These are phyloP conservation scores for Argyresthia albistria DNA, from an alignment of 2,888 invertebrate genomes.

Conservation along the genomic window DNA sequence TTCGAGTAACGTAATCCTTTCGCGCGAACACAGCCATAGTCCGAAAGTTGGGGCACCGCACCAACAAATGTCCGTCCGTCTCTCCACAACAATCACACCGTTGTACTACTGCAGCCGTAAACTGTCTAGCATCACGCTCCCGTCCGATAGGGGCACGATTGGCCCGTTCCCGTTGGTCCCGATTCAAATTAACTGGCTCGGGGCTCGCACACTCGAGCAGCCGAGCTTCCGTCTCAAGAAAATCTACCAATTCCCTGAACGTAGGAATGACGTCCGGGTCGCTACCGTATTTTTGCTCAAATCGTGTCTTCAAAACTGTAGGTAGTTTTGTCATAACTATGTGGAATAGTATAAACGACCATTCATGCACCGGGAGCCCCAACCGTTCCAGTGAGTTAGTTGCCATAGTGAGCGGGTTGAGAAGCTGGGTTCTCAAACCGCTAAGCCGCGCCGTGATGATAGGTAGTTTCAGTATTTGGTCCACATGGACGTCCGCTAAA, in stretches of 20 bases:
- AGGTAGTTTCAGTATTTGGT: not conserved
- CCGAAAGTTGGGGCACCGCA: not conserved
- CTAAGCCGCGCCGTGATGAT: not conserved
- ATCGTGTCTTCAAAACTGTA: conserved; percentile 1
- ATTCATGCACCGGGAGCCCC: not conserved
- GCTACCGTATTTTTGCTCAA: not conserved
- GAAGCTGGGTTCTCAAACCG: not conserved
- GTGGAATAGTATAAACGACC: too few species aligned
- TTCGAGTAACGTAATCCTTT: not conserved
- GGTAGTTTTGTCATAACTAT: too few species aligned
- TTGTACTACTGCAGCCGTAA: too few species aligned
- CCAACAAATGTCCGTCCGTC: not conserved
- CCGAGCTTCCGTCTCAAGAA: not conserved
- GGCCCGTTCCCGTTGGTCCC: not conserved
- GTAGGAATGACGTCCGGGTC: not conserved
- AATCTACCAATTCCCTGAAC: not conserved
- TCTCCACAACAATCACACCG: not conserved
- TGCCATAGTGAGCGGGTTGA: not conserved
- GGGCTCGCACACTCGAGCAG: not conserved
- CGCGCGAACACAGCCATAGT: not conserved
- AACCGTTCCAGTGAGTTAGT: not conserved
- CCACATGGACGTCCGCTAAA: conserved; percentile 5
- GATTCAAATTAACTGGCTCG: not conserved
- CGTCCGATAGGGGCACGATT: not conserved
- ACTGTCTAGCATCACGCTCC: not conserved